These are phyloP conservation scores for Pegea sp. DNA, from an alignment of 23 tunicate species.

Conservation along the genomic window DNA sequence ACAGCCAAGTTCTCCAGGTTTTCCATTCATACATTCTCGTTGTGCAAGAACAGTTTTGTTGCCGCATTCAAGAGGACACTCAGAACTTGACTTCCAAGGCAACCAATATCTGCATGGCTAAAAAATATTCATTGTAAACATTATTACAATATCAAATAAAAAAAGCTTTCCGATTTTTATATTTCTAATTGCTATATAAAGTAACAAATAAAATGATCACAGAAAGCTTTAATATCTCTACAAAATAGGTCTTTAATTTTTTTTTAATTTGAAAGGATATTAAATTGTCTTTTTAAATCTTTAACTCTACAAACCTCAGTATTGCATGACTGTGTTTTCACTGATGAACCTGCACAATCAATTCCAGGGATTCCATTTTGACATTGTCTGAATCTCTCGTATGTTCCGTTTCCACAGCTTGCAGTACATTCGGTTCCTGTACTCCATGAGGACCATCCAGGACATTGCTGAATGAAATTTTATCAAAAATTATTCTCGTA, in stretches of 20 bases:
- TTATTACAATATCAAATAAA: not conserved
- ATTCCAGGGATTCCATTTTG: conserved; percentile 30
- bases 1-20: conserved; percentile 7
- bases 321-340: conserved; percentile 2
- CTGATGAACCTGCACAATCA: conserved; percentile 4
- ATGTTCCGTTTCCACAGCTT: conserved; percentile 40
- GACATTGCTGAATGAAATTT: too few relatives aligned
- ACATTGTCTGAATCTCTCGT: conserved; percentile 31
- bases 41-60: not conserved
- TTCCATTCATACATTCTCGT: conserved; percentile 34
- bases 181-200: too few relatives aligned
- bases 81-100: conserved; percentile 10
- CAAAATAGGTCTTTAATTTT: too few relatives aligned
- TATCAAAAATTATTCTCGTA: too few relatives aligned
- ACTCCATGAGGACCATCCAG: too few relatives aligned
- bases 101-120: conserved; percentile 48
- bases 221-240: too few relatives aligned
- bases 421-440: too few relatives aligned
- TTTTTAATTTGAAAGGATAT: too few relatives aligned
- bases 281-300: too few relatives aligned
- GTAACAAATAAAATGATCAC: too few relatives aligned
- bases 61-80: conserved; percentile 9
- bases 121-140: not conserved
- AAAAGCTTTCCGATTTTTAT: too few relatives aligned
- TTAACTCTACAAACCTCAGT: conserved; percentile 2